Conservation (phyloP, 2,113 vertebrate genomes). For the Epinephelus fuscoguttatus region DNA sequence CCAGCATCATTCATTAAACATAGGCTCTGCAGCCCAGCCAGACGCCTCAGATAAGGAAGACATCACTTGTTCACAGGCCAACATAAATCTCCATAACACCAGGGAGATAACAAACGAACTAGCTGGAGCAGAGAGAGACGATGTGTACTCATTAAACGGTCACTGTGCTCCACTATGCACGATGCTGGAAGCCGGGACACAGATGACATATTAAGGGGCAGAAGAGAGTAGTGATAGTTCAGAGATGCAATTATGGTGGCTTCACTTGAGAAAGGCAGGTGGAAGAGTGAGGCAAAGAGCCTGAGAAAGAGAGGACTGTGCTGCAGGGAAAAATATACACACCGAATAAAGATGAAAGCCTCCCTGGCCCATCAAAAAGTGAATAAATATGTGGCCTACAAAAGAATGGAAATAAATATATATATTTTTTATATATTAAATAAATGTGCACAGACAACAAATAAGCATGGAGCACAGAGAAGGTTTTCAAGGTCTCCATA, state of each 20-base stretch:
- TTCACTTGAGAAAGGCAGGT: constrained; percentile 41
- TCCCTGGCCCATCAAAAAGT: neutral
- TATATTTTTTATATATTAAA: neutral
- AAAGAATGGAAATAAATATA: neutral
- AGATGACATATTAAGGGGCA: constrained; percentile 14
- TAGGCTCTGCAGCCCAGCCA: neutral
- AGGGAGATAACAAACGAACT: constrained; percentile 33
- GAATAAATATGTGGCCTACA: neutral
- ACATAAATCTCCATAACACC: constrained; percentile 52
- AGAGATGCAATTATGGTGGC: constrained; percentile 41
- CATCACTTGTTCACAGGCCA: constrained; percentile 58
- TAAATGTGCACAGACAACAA: neutral
- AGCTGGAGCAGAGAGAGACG: constrained; percentile 9
- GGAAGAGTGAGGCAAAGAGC: constrained; percentile 30
- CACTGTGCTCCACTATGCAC: neutral
- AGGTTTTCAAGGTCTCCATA: neutral
- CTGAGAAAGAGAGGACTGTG: neutral
- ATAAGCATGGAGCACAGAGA: neutral
- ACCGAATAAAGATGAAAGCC: constrained; percentile 43
- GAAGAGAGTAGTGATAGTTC: constrained; percentile 23
- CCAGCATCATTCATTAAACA: constrained; percentile 60
- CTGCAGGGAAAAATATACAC: neutral
- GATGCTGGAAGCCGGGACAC: neutral
- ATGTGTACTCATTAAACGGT: constrained; percentile 47
- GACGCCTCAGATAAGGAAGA: constrained; percentile 50